These are phyloP conservation scores for Labrus mixtus DNA, from an alignment of 2,113 vertebrate genomes.

Conservation along the genomic window DNA sequence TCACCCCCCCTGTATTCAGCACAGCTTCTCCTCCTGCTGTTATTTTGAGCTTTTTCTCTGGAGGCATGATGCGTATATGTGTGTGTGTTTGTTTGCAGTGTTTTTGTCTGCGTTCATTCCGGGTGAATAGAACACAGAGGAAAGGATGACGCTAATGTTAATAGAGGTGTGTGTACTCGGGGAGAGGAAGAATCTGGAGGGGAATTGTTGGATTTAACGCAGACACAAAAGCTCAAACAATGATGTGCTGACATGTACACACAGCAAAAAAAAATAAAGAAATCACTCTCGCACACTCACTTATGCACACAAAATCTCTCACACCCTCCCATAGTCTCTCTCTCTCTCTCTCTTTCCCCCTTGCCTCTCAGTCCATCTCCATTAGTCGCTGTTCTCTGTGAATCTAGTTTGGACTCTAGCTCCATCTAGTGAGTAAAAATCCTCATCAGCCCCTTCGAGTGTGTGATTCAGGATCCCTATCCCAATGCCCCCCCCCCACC, in stretches of 20 bases:
- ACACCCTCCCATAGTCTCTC: background rate
- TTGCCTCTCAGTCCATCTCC: background rate
- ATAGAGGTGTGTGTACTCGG: background rate
- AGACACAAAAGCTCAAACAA: conserved; percentile 28
- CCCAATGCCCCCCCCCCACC: too few species aligned
- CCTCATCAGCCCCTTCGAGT: background rate
- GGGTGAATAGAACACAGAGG: conserved; percentile 1
- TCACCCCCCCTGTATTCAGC: background rate
- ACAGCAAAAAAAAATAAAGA: background rate
- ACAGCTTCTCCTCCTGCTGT: conserved; percentile 3
- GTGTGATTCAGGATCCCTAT: background rate
- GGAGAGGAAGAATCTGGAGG: conserved; percentile 13
- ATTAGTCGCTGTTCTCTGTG: background rate
- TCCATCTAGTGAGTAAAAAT: conserved; percentile 66
- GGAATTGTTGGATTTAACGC: conserved; percentile 15
- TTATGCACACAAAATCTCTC: background rate
- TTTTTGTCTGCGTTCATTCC: background rate
- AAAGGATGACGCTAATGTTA: conserved; percentile 9
- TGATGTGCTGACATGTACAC: background rate
- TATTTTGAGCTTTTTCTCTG: conserved; percentile 33
- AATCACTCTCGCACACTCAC: background rate
- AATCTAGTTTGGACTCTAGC: conserved; percentile 54
- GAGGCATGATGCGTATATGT: conserved; percentile 31
- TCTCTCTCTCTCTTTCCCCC: background rate
- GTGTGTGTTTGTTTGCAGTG: conserved; percentile 1